Base-by-base conservation (phyloP, 2,113 vertebrate species). In the Ailuropoda melanoleuca region DNA sequence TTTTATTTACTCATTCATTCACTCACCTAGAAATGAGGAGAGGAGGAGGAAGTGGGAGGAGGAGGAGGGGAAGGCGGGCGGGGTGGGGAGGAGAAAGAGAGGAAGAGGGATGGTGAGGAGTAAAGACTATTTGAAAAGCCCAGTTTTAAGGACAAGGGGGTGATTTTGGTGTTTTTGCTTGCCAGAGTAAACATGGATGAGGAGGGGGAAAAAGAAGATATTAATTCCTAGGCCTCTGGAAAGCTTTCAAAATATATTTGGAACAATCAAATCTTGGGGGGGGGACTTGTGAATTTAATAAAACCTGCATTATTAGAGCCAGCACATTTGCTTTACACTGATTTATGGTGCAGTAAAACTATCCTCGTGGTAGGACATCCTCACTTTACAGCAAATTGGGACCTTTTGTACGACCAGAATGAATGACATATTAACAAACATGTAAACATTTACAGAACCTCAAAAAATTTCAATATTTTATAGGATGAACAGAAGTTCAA, bases 381-480 rank as follows among this genome's bases (percentile, higher is more conserved):
- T 86, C 66, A 56, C 8, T 89, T 13, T 37, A 19, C 3, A 77
- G 72, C 31, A 95, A 83, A 92, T 31, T 4, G 8, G 86, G 34
- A 6, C 1, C 50, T 90, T 75, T 34, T 55, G 11, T 43, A 46
- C 18, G 55, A 89, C 88, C 56, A 82, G 18, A 75, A 92, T 66
- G 31, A 83, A 64, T 19, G 11, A 3, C 48, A 21, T 46, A 70
- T 60, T 85, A 60, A n/a, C 26, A 39, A 74, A 92, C n/a, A 70
- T 55, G 92, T 77, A 39, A 74, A 92, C n/a, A 70, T 55, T 93
- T 77, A 55, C 13, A 75, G 39, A 93, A 12, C 17, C 58, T 95
- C 46, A 64, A 96, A 90, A 77, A 46, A 93, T 78, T 89, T 93
- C 5, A 37, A 4, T 75, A 74, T 64, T 85, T 68, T 72, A 86